Base-by-base conservation (phyloP, 2,113 vertebrate genomes). In the Myodes glareolus region DNA sequence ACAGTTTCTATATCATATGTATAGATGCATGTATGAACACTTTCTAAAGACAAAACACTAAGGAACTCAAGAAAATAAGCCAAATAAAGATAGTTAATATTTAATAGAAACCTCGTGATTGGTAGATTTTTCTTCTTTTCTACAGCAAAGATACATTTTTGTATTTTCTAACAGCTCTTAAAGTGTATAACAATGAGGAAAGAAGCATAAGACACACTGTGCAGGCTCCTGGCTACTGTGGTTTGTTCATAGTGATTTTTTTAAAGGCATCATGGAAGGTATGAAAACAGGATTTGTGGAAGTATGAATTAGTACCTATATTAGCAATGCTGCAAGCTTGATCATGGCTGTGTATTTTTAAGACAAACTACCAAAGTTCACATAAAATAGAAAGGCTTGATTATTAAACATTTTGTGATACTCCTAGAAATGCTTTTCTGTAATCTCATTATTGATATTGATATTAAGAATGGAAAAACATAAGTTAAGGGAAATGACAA, bases 41-140 rank as follows among this genome's bases (percentile, higher is more conserved):
- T 92, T 95, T n/a, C 80, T 80, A 94, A 95, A 88, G 33, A 75
- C 31, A 97, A 27, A 68, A 67, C 72, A 67, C 75, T 96, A 92
- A 23, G 78, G 58, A 85, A 52, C 6, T 17, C 68, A 94, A 91
- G 45, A 94, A 95, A 95, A 65, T 88, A 88, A 96, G 3, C 4
- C 52, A 50, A 95, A 90, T 55, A 47, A 9, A 86, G 61, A 94
- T 93, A 31, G 33, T 45, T 81, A 61, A 85, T 80, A 1, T 39
- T 11, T 78, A 96, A 88, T 77, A 86, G 3, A 36, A 91, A 94
- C 3, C 2, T 29, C 0, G 1, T 61, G 91, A 52, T 67, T 92
- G 7, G 67, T 36, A 61, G 4, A 91, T 80, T 96, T 96, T 92
- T 92, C 36, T 87, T 97, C 88, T 86, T 29, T 50, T 82, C 77